Base-by-base conservation (phyloP, 1,140 invertebrate species). In the Tetragnatha versicolor region DNA sequence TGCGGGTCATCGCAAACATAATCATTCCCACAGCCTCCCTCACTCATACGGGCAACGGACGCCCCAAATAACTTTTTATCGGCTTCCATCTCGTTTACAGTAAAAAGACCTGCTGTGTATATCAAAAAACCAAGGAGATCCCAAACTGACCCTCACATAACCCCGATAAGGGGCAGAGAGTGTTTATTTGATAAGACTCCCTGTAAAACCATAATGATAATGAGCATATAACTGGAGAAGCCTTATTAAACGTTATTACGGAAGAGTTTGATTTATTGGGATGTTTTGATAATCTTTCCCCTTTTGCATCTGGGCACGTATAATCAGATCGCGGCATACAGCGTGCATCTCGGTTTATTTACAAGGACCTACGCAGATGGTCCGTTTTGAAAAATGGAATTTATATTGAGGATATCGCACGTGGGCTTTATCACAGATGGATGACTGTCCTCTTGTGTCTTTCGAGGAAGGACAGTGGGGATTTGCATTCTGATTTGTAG, bases 111-210 rank as follows among this genome's bases (percentile, higher is more conserved):
- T 72, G 68, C 25, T 33, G 35, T 37, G 35, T 69, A 31, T 39
- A 66, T 66, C 63, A 66, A 29, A 14, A 37, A 47, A 17, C n/a
- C n/a, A n/a, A 29, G 27, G 33, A 53, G 66, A 39, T 35, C 68
- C 42, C 35, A 55, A 72, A 51, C 31, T 72, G 68, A 72, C 68
- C 68, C 45, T 55, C 39, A 53, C 35, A 14, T 53, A 55, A 55
- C 66, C 49, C 42, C 35, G 68, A 72, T 72, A 72, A 39, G 51
- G n/a, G n/a, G n/a, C 1, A 49, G 33, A 42, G 47, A 12, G 27
- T 72, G 68, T 72, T 72, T 72, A 72, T 72, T 72, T 72, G 68
- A 72, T 72, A 72, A 72, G 68, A 27, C 27, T 37, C 27, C 58
- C 68, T 72, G 20, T 29, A 47, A 66, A 72, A 72, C 55, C 58